These are phyloP conservation scores for Enhydra lutris DNA, from an alignment of 2,113 vertebrate species.

Conservation along the genomic window DNA sequence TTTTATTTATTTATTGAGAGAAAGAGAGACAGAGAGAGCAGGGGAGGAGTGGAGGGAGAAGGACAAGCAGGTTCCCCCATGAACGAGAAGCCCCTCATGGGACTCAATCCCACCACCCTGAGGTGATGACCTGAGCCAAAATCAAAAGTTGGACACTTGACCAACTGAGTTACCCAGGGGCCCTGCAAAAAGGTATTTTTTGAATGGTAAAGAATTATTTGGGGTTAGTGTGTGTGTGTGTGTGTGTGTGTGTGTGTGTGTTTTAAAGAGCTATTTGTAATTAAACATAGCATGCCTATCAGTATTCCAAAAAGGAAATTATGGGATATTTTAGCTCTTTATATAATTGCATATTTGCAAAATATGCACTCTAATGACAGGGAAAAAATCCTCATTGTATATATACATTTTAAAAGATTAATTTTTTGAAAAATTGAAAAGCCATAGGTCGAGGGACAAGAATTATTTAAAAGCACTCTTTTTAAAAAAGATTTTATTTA, in stretches of 20 bases:
- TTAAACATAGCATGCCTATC: neutral
- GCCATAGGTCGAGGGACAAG: neutral
- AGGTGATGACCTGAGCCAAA: neutral
- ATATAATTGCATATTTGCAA: neutral
- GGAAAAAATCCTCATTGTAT: neutral
- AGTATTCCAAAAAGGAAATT: neutral
- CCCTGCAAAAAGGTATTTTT: neutral
- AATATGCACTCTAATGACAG: neutral
- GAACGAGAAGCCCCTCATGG: neutral
- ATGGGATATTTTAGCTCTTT: neutral
- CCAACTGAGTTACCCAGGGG: neutral
- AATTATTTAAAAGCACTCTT: neutral
- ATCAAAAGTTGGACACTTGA: neutral
- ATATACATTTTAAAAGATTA: neutral
- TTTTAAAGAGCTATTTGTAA: neutral
- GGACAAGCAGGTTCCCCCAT: neutral
- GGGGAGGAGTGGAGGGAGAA: neutral
- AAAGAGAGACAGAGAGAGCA: neutral
- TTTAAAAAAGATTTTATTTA: neutral
- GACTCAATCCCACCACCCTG: neutral
- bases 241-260: too few relatives aligned
- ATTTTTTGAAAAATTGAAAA: neutral
- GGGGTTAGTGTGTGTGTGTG: neutral
- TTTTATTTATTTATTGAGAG: neutral
- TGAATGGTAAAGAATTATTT: neutral